phyloP scores from a whole-genome alignment of 2,113 vertebrate genomes.

The Nothocercus nigrocapillus region DNA sequence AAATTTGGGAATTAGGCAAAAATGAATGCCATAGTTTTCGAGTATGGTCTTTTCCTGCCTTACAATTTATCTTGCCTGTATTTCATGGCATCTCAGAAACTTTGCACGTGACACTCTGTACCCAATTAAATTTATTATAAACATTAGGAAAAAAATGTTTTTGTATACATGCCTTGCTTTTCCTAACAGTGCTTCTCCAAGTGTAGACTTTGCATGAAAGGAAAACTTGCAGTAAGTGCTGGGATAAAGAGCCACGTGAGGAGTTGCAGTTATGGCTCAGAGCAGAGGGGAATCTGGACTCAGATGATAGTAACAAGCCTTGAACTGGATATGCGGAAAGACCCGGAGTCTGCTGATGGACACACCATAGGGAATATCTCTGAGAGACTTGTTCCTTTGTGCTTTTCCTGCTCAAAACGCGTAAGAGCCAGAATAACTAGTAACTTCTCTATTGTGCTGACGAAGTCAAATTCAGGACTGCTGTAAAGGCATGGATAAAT shows the following conservation, averaged over 20 bases:
- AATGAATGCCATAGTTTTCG: neutral
- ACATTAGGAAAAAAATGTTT: neutral
- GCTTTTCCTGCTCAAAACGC: slow-evolving; percentile 8
- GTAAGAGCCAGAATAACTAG: neutral
- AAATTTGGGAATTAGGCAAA: neutral
- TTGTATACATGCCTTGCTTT: neutral
- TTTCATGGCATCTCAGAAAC: neutral
- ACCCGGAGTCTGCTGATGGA: slow-evolving; percentile 3
- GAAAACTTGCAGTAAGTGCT: neutral
- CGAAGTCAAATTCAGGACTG: slow-evolving; percentile 21
- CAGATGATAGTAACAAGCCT: neutral
- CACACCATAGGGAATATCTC: neutral
- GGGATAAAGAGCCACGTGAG: neutral
- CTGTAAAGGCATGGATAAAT: slow-evolving; percentile 38
- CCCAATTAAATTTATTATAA: neutral
- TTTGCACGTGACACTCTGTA: neutral
- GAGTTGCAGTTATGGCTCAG: neutral
- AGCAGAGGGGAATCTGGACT: neutral
- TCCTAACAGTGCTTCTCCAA: neutral
- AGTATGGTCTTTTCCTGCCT: neutral
- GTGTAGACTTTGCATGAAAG: neutral
- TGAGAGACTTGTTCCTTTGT: neutral
- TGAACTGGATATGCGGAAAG: neutral
- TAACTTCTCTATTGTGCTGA: slow-evolving; percentile 33
- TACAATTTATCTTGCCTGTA: neutral